Conservation (phyloP, 2,797 vertebrate species). For the Calcarius lapponicus region DNA sequence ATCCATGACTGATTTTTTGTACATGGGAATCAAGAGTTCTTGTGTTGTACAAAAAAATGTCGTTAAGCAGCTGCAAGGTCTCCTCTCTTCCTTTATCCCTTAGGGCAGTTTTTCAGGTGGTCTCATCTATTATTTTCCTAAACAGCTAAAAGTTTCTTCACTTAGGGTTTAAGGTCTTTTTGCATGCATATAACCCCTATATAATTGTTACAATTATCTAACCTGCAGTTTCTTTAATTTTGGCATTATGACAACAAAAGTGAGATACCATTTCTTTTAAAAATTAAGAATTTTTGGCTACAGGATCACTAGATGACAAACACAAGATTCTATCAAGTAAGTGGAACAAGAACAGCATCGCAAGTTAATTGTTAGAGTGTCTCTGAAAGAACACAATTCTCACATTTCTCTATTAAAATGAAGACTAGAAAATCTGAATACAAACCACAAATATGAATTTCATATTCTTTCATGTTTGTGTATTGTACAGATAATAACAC, state of each 20-base stretch:
- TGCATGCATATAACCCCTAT: accelerated
- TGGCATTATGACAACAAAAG: background rate
- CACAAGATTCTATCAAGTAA: background rate
- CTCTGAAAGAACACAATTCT: background rate
- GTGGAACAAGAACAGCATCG: background rate
- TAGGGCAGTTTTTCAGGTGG: background rate
- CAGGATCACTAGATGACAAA: background rate
- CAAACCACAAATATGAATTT: background rate
- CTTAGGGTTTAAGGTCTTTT: background rate
- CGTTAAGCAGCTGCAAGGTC: background rate
- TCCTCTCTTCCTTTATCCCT: background rate
- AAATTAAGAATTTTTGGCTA: background rate
- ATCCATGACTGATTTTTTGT: background rate
- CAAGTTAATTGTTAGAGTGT: background rate
- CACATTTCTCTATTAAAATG: background rate
- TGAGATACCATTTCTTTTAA: background rate
- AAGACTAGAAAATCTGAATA: background rate
- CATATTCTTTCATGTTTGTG: background rate
- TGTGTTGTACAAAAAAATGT: background rate
- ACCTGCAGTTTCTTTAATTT: background rate
- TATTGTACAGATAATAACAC: background rate
- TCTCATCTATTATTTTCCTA: background rate
- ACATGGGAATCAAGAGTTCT: background rate
- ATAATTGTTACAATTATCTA: background rate
- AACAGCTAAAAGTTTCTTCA: background rate